Base-by-base conservation (phyloP, 2,113 vertebrate genomes). In the Scartelaos histophorus region DNA sequence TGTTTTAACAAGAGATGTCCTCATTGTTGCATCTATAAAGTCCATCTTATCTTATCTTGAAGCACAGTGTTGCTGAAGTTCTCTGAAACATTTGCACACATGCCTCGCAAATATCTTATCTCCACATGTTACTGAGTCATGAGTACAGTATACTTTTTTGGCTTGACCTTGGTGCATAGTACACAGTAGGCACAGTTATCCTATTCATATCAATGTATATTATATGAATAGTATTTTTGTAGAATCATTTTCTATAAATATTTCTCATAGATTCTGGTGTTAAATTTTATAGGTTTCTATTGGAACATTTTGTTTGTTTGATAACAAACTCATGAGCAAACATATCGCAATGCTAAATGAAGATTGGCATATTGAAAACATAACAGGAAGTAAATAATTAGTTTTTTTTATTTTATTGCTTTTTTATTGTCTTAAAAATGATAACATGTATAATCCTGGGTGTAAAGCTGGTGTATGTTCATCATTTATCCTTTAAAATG, bases 11-110 rank as follows among this genome's bases (percentile, higher is more conserved):
- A 61, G 58, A 29, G 2, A 34, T 34, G 17, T 61, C 15, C 12
- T 16, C 56, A 34, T 61, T 16, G 13, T 25, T 9, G 3, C 13
- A 61, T 61, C 58, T 17, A 19, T 61, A 25, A 58, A 58, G 22
- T 58, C 15, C 13, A 61, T 61, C 58, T 34, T 61, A 61, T 61
- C 25, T 29, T 61, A 61, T 61, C 58, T 61, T 61, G 58, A 34
- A 61, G 25, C 25, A 34, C 25, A 13, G 13, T 29, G 58, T 61
- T 61, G 25, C 25, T 34, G 16, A 29, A 29, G 58, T 61, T 15
- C 24, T 15, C 57, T 60, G 57, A 25, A 60, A 60, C 25, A 16
- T 60, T 61, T 61, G 25, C 25, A 61, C 58, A 61, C 25, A 35
- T 19, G 5, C 17, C 54, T 24, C 2, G 12, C 24, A 34, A 29